A percentile compares a stretch with the other conserved stretches of the same genome.
Evolutionary conservation across 2,797 vertebrate species (phyloP).

Genomic region (Pogoniulus pusillus): DNA sequence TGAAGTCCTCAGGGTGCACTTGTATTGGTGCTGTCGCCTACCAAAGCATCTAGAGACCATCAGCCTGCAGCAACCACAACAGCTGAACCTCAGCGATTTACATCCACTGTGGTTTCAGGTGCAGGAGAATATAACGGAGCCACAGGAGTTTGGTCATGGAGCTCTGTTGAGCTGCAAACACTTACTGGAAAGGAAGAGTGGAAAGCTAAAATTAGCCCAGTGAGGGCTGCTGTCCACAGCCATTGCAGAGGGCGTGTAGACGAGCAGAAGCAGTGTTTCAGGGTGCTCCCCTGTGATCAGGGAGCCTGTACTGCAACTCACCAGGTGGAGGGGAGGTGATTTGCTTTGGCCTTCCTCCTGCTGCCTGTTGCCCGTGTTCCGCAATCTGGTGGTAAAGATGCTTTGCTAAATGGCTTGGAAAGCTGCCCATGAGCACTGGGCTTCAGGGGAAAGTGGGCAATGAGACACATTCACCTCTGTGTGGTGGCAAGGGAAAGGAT

Average conservation of each 20-base stretch:
- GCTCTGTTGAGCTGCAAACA: neutral
- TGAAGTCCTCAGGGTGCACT: rapidly evolving
- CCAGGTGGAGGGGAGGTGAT: neutral
- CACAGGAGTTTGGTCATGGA: neutral
- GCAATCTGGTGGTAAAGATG: neutral
- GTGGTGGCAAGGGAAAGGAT: neutral
- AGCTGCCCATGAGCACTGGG: neutral
- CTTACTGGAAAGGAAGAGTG: neutral
- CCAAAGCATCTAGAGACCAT: neutral
- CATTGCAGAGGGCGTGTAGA: neutral
- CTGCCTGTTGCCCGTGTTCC: neutral
- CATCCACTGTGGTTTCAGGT: neutral
- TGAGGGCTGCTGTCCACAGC: neutral
- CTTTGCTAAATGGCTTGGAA: neutral
- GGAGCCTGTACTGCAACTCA: rapidly evolving
- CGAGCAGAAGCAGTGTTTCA: neutral
- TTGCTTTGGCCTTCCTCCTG: neutral
- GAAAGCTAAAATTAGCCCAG: neutral
- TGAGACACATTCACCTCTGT: neutral
- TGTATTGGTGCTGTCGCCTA: neutral
- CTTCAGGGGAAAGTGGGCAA: neutral
- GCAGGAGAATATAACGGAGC: neutral
- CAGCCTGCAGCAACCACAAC: rapidly evolving
- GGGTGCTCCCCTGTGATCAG: neutral
- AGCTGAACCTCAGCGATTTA: rapidly evolving